Percentiles rank a stretch among this genome's conserved stretches.
These are phyloP conservation scores for Lacerta viridis DNA, from an alignment of 2,797 vertebrate genomes.

Conservation along the genomic window DNA sequence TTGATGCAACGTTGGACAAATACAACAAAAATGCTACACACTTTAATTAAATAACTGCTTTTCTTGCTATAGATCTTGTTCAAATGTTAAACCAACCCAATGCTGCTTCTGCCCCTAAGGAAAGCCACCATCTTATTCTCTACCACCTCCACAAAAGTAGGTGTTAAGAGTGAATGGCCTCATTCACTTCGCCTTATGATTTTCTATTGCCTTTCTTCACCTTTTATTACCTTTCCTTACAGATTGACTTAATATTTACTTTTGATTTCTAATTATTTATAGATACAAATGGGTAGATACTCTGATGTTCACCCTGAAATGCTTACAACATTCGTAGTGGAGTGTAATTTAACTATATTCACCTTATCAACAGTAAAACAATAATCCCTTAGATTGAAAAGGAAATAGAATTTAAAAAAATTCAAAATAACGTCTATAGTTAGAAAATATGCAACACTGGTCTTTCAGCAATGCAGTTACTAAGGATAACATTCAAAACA, in stretches of 20 bases:
- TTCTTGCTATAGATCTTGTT: background rate
- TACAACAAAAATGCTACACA: background rate
- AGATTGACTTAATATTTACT: constrained; percentile 13
- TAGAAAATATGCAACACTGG: constrained; percentile 66
- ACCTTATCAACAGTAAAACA: constrained; percentile 54
- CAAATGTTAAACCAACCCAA: background rate
- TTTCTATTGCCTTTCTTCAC: background rate
- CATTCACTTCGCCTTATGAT: background rate
- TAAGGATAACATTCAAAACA: constrained; percentile 61
- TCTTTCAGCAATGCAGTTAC: constrained; percentile 71
- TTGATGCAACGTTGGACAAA: background rate
- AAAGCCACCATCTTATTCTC: background rate
- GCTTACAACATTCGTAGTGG: constrained; percentile 36
- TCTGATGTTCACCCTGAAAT: constrained; percentile 56
- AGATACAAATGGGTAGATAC: constrained; percentile 25
- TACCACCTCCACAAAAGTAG: background rate
- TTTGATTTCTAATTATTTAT: constrained; percentile 38
- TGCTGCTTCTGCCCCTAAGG: background rate
- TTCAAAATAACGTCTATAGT: constrained; percentile 67
- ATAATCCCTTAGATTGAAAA: constrained; percentile 69
- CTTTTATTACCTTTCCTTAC: constrained; percentile 5
- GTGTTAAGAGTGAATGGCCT: background rate
- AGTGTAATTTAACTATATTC: constrained; percentile 69
- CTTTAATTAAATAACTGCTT: constrained; percentile 6
- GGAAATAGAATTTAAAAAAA: background rate